phyloP scores from a whole-genome alignment of 2,888 invertebrate species.

The Dynastes hyllus region DNA sequence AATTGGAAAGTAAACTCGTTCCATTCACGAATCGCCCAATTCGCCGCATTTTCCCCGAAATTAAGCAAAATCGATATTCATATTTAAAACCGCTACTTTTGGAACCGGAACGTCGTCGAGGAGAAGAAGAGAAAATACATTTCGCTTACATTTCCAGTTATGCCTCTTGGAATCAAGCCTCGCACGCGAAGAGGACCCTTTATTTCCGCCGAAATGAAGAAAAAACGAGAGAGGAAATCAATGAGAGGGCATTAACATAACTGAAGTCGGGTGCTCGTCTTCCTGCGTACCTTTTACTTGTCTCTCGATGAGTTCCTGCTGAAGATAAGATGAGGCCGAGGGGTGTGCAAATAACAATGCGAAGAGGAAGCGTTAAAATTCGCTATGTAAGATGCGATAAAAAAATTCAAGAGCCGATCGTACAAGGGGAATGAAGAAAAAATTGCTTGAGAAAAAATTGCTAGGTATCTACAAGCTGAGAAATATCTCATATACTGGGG shows the following conservation, averaged over 20 bases:
- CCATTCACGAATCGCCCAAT: constrained; percentile 7
- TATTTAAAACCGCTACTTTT: constrained; percentile 9
- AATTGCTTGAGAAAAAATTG: too few species aligned
- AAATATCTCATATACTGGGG: too few species aligned
- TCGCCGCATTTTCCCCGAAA: constrained; percentile 9
- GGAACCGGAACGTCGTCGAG: not conserved
- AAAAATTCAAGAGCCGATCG: not conserved
- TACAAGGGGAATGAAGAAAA: not conserved
- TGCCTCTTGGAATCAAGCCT: not conserved
- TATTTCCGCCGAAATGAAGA: not conserved
- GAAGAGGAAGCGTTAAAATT: not conserved
- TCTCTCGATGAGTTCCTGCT: constrained; percentile 14
- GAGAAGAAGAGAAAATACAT: not conserved
- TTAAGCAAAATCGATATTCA: constrained; percentile 24
- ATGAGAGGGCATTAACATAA: constrained; percentile 19
- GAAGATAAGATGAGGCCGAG: constrained; percentile 10
- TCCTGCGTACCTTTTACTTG: constrained; percentile 7
- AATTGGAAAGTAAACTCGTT: constrained; percentile 5
- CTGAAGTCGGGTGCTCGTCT: constrained; percentile 4
- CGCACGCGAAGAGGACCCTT: not conserved
- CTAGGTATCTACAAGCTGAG: too few species aligned
- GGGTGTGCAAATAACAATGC: constrained; percentile 23
- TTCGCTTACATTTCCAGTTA: constrained; percentile 23
- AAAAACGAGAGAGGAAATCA: constrained; percentile 7
- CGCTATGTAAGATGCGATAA: constrained; percentile 2